Conservation (phyloP, 1,140 invertebrate species). For the Ips nitidus region DNA sequence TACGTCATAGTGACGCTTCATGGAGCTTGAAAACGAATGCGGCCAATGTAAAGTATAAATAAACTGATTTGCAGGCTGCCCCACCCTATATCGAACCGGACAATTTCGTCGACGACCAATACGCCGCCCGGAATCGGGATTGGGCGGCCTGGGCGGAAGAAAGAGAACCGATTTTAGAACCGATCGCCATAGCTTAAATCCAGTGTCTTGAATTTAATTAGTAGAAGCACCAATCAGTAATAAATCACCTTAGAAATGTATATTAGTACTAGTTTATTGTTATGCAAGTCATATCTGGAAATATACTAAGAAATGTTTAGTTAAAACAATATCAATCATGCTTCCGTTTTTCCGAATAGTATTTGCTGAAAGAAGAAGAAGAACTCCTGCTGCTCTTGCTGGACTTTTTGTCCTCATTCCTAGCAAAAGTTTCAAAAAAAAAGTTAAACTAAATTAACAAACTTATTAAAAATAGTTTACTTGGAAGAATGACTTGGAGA, state of each 20-base stretch:
- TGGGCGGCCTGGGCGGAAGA: constrained; percentile 41
- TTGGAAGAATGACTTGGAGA: constrained; percentile 33
- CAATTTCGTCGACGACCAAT: constrained; percentile 40
- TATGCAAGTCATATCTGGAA: too few relatives aligned
- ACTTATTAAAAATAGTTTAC: constrained; percentile 11
- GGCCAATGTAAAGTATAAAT: too few relatives aligned
- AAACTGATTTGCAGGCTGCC: too few relatives aligned
- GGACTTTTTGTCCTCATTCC: constrained; percentile 29
- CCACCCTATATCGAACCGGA: not conserved
- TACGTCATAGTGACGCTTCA: too few relatives aligned
- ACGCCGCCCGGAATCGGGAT: constrained; percentile 30
- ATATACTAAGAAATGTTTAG: too few relatives aligned
- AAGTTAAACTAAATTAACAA: not conserved
- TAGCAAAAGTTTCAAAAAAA: constrained; percentile 1
- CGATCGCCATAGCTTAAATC: constrained; percentile 37
- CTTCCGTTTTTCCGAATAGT: constrained; percentile 30
- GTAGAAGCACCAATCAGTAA: not conserved
- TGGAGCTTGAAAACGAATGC: too few relatives aligned
- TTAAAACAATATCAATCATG: constrained; percentile 21
- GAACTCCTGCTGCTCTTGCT: constrained; percentile 33
- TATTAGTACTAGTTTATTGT: too few relatives aligned
- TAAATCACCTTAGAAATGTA: too few relatives aligned
- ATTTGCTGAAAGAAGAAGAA: constrained; percentile 14
- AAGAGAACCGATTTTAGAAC: constrained; percentile 39
- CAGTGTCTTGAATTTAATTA: constrained; percentile 2